phyloP scores from a whole-genome alignment of 2,888 invertebrate species.

The Carabus problematicus region DNA sequence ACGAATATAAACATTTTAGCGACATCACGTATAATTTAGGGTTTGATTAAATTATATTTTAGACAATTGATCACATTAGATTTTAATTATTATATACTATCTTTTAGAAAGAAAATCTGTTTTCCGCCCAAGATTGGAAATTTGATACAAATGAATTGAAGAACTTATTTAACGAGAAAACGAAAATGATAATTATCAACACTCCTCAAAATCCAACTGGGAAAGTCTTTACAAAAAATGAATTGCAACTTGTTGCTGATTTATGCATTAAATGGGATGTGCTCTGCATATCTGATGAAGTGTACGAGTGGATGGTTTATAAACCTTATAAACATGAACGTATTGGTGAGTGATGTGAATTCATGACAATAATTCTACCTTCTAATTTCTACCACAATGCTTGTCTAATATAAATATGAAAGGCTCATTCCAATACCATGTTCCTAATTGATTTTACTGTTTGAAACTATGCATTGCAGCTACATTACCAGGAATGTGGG shows the following conservation, averaged over 20 bases:
- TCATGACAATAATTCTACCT: neutral
- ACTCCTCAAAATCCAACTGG: conserved; percentile 95
- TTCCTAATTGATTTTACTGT: conserved; percentile 10
- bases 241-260: conserved; percentile 75
- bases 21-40: neutral
- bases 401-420: conserved; percentile 2
- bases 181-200: conserved; percentile 89
- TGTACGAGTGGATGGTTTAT: conserved; percentile 93
- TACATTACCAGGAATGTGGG: conserved; percentile 67
- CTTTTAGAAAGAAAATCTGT: too few species aligned
- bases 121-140: conserved; percentile 68
- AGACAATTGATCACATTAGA: conserved; percentile 55
- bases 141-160: conserved; percentile 79
- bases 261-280: conserved; percentile 87
- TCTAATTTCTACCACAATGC: neutral
- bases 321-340: conserved; percentile 80
- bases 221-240: conserved; percentile 75
- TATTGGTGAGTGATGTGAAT: conserved; percentile 72
- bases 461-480: conserved; percentile 61
- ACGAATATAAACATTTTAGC: neutral
- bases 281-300: conserved; percentile 89
- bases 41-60: conserved; percentile 51
- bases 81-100: conserved; percentile 6
- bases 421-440: neutral
- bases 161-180: conserved; percentile 77